Evolutionary conservation across 2,113 vertebrate genomes (phyloP), one percentile per base, ranked within the genome.

Genomic region (Tyrannus savana): DNA sequence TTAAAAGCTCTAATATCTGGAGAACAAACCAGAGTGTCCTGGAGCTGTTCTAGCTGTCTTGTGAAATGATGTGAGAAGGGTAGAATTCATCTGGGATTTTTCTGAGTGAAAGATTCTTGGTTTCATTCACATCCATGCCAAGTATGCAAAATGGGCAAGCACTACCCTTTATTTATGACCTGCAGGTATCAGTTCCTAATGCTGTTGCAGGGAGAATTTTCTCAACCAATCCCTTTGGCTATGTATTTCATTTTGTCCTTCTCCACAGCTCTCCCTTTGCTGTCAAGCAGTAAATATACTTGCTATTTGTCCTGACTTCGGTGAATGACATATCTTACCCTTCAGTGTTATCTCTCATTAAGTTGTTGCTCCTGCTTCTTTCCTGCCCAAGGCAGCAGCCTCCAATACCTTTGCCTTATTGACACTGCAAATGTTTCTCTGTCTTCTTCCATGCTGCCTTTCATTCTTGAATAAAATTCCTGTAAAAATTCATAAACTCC

Each of bases 241-340:
- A 10, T 15, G 33, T 77, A 46, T 60, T 84, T 94, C 23, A 58
- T 80, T 88, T 85, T 67, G 52, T 85, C 41, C 44, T 83, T 90
- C 41, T 73, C 23, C 31, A 77, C 37, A 76, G 71, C 53, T 72
- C 27, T 93, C 35, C 44, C 30, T 82, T 83, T 84, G 41, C 83
- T 92, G 59, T 84, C 42, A 73, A 50, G 72, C 72, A 62, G 46
- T 88, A 93, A 92, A 92, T 66, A 41, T 25, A 69, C 47, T 85
- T 73, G 62, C 67, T 91, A 79, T 58, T 66, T 5, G 8, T 63
- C 79, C 63, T 84, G 13, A 37, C 64, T 78, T 80, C 72, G 30
- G 28, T 17, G 15, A 81, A 33, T 80, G 86, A 55, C 24, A 24
- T 58, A 47, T 76, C 46, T 77, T 80, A 68, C 85, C 62, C 63